Percentiles rank a stretch among this genome's conserved stretches.
Evolutionary conservation across 2,113 vertebrate species (phyloP).

Genomic region (Pterocles gutturalis): DNA sequence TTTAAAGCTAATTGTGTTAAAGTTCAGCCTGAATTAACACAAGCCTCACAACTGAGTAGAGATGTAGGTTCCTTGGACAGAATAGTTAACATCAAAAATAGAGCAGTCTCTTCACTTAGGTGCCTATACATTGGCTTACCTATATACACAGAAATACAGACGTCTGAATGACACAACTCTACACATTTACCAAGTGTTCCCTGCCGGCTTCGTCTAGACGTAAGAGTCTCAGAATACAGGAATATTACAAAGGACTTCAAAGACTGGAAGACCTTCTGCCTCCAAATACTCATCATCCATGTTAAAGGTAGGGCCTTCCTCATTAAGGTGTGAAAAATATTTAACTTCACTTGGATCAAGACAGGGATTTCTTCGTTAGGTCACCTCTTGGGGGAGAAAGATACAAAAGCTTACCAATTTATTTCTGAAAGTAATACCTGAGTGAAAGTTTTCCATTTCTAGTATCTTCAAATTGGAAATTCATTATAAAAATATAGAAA

Average conservation of each 20-base stretch:
- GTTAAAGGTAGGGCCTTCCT: not conserved
- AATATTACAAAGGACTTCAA: not conserved
- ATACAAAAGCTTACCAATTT: not conserved
- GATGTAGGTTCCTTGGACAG: not conserved
- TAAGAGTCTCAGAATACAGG: not conserved
- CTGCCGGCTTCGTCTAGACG: not conserved
- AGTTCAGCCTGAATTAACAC: not conserved
- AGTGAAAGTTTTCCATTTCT: not conserved
- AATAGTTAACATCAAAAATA: not conserved
- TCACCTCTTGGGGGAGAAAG: not conserved
- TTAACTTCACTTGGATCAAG: not conserved
- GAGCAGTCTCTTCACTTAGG: not conserved
- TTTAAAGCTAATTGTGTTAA: not conserved
- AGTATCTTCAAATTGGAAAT: not conserved
- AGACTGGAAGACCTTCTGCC: not conserved
- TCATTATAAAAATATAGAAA: not conserved
- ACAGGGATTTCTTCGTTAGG: not conserved
- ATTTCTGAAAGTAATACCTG: not conserved
- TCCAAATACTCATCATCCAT: not conserved
- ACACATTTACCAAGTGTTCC: not conserved
- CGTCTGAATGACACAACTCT: not conserved
- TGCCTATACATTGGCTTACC: not conserved
- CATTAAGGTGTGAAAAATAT: not conserved
- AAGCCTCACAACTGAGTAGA: not conserved
- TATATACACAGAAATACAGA: not conserved